Evolutionary conservation across 2,113 vertebrate genomes (phyloP).

Genomic region (Tragelaphus scriptus): DNA sequence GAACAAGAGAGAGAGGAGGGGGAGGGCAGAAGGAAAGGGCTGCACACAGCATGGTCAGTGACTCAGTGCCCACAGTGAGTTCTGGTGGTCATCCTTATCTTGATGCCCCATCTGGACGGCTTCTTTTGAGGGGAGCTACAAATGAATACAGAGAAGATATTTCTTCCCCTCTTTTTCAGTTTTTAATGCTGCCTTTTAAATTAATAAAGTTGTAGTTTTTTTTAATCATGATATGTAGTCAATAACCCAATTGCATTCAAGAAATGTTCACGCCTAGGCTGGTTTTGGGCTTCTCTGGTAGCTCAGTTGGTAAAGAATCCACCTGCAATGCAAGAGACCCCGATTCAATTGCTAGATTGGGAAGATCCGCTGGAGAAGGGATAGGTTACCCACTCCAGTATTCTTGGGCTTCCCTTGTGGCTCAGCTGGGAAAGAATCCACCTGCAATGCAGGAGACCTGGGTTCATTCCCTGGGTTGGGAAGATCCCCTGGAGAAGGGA

Average conservation of each 20-base stretch:
- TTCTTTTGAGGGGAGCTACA: conserved; percentile 68
- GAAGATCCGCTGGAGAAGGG: neutral
- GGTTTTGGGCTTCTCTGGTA: conserved; percentile 49
- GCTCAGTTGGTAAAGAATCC: neutral
- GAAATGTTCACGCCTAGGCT: conserved; percentile 72
- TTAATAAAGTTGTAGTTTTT: conserved; percentile 71
- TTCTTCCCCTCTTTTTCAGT: conserved; percentile 51
- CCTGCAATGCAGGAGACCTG: neutral
- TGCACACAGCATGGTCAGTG: conserved; percentile 72
- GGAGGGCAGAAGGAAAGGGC: conserved; percentile 76
- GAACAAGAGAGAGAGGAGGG: conserved; percentile 85
- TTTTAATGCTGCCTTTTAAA: conserved; percentile 72
- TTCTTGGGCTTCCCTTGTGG: neutral
- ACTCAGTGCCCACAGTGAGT: neutral
- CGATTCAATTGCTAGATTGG: neutral
- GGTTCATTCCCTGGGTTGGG: neutral
- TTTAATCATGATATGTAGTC: conserved; percentile 70
- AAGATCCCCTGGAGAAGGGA: neutral
- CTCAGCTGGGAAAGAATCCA: neutral
- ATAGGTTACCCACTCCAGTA: neutral
- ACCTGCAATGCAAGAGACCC: neutral
- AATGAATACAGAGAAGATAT: conserved; percentile 77
- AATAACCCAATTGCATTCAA: conserved; percentile 77
- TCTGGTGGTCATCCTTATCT: conserved; percentile 73
- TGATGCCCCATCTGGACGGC: conserved; percentile 60